phyloP scores from a whole-genome alignment of 1,140 invertebrate genomes.

The Hirudo medicinalis region DNA sequence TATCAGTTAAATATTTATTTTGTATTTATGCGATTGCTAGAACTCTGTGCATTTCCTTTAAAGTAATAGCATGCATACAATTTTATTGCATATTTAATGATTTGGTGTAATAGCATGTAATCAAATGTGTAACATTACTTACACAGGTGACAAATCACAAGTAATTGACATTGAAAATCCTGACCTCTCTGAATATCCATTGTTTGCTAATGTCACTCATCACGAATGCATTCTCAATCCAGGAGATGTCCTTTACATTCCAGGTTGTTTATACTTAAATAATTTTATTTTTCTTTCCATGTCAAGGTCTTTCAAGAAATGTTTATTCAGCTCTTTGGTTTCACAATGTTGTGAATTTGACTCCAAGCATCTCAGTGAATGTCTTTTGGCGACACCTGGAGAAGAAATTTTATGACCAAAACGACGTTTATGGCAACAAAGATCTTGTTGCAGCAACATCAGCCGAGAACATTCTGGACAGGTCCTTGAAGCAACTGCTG shows the following conservation, averaged over 20 bases:
- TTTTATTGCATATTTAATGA: slow-evolving; percentile 4
- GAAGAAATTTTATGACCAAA: slow-evolving; percentile 44
- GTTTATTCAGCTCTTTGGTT: slow-evolving; percentile 47
- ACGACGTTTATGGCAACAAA: slow-evolving; percentile 50
- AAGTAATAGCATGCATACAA: background rate
- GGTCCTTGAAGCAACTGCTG: slow-evolving; percentile 42
- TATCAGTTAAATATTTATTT: background rate
- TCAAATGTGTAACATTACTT: slow-evolving; percentile 9
- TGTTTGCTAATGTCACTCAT: slow-evolving; percentile 30
- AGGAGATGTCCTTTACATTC: slow-evolving; percentile 41
- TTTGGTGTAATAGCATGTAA: background rate
- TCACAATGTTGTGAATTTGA: slow-evolving; percentile 46
- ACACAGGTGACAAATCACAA: slow-evolving; percentile 48
- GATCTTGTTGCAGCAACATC: slow-evolving; percentile 43
- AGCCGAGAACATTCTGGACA: slow-evolving; percentile 43
- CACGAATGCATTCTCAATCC: slow-evolving; percentile 33
- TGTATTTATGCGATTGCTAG: too few relatives aligned
- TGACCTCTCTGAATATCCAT: slow-evolving; percentile 32
- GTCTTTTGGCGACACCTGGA: slow-evolving; percentile 50
- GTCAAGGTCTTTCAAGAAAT: background rate
- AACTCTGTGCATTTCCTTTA: too few relatives aligned
- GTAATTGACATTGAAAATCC: slow-evolving; percentile 41
- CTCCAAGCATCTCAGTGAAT: slow-evolving; percentile 48
- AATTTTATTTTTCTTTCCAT: background rate
- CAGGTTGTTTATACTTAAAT: slow-evolving; percentile 28